Percentiles rank a stretch among this genome's conserved stretches.
These are phyloP conservation scores for Pleuronectes platessa DNA, from an alignment of 2,113 vertebrate species.

Conservation along the genomic window DNA sequence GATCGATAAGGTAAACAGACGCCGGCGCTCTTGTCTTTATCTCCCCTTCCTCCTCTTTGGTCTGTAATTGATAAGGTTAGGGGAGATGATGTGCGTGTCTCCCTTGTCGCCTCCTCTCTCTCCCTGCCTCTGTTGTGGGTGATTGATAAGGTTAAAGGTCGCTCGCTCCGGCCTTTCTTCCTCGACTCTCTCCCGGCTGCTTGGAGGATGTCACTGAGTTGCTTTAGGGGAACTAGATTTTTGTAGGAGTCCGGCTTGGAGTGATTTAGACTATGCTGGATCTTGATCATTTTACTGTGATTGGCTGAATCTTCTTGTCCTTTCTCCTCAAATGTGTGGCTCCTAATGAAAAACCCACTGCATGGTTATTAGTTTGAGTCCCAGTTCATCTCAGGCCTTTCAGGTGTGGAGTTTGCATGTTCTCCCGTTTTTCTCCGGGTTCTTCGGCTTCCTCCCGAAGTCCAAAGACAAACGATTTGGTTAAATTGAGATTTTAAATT, in stretches of 20 bases:
- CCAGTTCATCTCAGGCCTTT: too few species aligned
- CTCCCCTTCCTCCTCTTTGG: slow-evolving; percentile 59
- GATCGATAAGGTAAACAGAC: slow-evolving; percentile 94
- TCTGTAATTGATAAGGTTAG: slow-evolving; percentile 66
- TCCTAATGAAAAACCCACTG: neutral
- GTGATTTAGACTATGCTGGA: neutral
- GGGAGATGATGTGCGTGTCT: slow-evolving; percentile 54
- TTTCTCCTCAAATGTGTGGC: neutral
- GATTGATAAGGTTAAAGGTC: slow-evolving; percentile 75
- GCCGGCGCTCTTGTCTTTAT: slow-evolving; percentile 27
- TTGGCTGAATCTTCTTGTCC: neutral
- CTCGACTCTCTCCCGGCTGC: slow-evolving; percentile 2
- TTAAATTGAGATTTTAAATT: too few species aligned
- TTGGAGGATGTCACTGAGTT: slow-evolving; percentile 11
- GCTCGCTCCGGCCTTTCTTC: slow-evolving; percentile 16
- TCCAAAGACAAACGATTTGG: too few species aligned
- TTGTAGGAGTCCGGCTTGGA: neutral
- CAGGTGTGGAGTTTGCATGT: too few species aligned
- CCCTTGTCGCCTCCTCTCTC: slow-evolving; percentile 39
- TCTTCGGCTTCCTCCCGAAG: too few species aligned
- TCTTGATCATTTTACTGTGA: slow-evolving; percentile 9
- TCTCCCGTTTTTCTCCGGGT: too few species aligned
- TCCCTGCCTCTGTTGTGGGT: slow-evolving; percentile 54
- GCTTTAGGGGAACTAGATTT: neutral
- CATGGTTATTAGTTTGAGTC: too few species aligned